Conservation (phyloP, 2,113 vertebrate genomes). For the Centropus bengalensis region DNA sequence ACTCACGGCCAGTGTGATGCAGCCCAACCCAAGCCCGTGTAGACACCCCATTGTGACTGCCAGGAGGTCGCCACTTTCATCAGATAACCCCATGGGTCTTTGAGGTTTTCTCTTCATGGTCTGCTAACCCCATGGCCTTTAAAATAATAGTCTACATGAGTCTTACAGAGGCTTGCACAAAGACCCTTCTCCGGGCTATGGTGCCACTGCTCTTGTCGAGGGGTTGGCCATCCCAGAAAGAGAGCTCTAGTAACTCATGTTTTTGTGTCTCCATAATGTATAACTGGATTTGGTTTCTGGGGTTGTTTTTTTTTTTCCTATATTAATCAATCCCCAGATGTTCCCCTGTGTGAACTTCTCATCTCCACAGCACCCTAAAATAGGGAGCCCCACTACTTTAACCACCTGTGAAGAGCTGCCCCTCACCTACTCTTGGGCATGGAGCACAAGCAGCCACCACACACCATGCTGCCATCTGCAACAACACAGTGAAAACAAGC, state of each 20-base stretch:
- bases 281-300: neutral
- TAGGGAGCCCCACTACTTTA: neutral
- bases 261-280: neutral
- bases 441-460: neutral
- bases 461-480: neutral
- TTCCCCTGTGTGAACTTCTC: fast-evolving
- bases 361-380: neutral
- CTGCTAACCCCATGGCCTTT: neutral
- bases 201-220: neutral
- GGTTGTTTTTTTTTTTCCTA: fast-evolving
- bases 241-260: neutral
- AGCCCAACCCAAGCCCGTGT: neutral
- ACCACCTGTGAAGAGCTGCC: neutral
- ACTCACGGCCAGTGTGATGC: fast-evolving
- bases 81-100: neutral
- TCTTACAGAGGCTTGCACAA: neutral
- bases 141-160: neutral
- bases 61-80: neutral
- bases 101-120: neutral
- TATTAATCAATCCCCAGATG: neutral
- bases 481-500: neutral
- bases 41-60: neutral
- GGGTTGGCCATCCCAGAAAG: neutral
- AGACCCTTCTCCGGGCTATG: neutral
- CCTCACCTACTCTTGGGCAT: neutral